Percentiles rank a stretch among this genome's conserved stretches.
Evolutionary conservation across 2,797 vertebrate genomes (phyloP).

Genomic region (Halcyon badia): DNA sequence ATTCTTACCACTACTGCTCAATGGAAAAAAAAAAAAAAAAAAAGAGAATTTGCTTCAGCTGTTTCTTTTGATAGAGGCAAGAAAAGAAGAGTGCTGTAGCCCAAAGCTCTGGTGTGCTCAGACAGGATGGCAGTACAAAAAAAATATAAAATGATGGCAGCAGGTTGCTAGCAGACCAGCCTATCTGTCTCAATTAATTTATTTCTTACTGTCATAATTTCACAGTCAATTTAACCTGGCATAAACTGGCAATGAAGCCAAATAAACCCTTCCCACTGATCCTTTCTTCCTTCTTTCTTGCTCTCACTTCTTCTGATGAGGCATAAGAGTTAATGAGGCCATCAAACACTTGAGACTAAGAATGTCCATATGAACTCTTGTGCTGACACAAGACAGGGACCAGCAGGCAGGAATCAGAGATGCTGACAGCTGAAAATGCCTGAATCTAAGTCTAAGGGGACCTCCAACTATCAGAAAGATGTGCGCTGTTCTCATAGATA

Average conservation of each 20-base stretch:
- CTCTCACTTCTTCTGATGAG: background rate
- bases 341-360: accelerated
- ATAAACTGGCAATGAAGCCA: background rate
- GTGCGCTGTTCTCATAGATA: background rate
- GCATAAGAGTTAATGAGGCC: background rate
- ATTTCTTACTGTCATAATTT: background rate
- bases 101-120: background rate
- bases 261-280: background rate
- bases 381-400: background rate
- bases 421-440: background rate
- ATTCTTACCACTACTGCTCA: background rate
- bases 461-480: background rate
- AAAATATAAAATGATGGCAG: background rate
- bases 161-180: background rate
- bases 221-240: background rate
- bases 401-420: background rate
- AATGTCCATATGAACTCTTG: background rate
- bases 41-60: background rate
- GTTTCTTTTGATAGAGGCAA: background rate
- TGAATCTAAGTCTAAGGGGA: background rate
- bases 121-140: background rate
- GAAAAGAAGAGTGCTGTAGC: background rate
- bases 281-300: background rate
- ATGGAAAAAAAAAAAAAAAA: background rate
- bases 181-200: background rate